Evolutionary conservation across 2,888 invertebrate species (phyloP), one percentile per base, ranked within the genome.

Genomic region (Pristionchus fissidentatus): DNA sequence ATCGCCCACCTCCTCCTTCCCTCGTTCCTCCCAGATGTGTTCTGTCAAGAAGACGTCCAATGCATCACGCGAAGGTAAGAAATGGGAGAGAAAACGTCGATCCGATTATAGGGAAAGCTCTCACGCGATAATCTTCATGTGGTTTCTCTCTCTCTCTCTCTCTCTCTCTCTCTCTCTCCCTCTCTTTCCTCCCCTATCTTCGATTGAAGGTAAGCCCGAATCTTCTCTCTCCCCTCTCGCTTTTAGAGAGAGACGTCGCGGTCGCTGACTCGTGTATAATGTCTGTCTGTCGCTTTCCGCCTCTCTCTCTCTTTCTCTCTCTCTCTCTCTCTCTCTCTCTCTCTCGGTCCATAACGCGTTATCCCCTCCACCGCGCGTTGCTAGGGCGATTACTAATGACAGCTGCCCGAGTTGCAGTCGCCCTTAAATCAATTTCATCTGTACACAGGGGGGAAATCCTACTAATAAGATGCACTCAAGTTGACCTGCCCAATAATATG

Each of bases 61-160:
- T 26, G n/a, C 3, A 41, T 70, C 70, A 43, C 70, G 70, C 70
- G 70, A 70, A 43, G n/a, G n/a, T n/a, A n/a, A n/a, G n/a, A 41
- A 41, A 41, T 70, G 70, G 19, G 41, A 32, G 60, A 32, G 41
- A n/a, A n/a, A n/a, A 66, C 19, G 38, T n/a, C n/a, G n/a, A n/a
- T n/a, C 32, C 3, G 49, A 49, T 77, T 46, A 49, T 32, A 41
- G 75, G 75, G 75, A 10, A 15, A 49, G 13, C 49, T 49, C 19
- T 10, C 49, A 49, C 49, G 10, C 49, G 10, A 49, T 19, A 10
- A 15, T 49, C 19, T 15, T 15, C 49, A 49, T 49, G 13, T 49
- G 49, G 49, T 49, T 19, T 49, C 49, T 15, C 10, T 49, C 49
- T 49, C 49, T 49, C 13, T 49, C 49, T 49, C 49, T 15, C 49